A percentile compares a stretch with the other conserved stretches of the same genome.
These are phyloP conservation scores for Philereme vetulata DNA, from an alignment of 2,888 invertebrate species.

Conservation along the genomic window DNA sequence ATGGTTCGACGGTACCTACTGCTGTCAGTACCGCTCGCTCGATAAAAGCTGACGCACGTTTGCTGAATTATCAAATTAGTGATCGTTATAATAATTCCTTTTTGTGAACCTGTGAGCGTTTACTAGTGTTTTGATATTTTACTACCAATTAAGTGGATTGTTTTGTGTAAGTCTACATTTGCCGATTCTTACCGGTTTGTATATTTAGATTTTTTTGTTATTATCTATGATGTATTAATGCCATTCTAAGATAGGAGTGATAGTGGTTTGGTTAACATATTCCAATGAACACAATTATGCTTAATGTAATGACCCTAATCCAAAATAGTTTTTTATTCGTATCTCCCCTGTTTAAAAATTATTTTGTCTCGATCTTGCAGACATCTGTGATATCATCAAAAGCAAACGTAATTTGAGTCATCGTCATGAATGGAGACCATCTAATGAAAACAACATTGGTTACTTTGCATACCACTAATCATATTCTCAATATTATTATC, in stretches of 20 bases:
- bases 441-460: conserved; percentile 48
- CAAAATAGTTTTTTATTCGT: conserved; percentile 6
- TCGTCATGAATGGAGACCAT: conserved; percentile 41
- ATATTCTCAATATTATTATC: conserved; percentile 57
- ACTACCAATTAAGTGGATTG: conserved; percentile 43
- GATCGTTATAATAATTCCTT: conserved; percentile 62
- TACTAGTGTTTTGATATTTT: conserved; percentile 42
- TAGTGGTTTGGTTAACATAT: conserved; percentile 63
- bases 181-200: conserved; percentile 45
- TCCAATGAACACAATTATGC: neutral
- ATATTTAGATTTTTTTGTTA: conserved; percentile 40
- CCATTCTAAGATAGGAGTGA: conserved; percentile 63
- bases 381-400: conserved; percentile 40
- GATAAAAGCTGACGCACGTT: conserved; percentile 56
- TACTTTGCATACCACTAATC: conserved; percentile 41
- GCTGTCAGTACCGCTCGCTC: conserved; percentile 77
- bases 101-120: conserved; percentile 51
- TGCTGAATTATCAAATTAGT: conserved; percentile 51
- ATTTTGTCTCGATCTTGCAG: conserved; percentile 17
- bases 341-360: neutral
- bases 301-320: conserved; percentile 24
- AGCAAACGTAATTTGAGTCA: conserved; percentile 55
- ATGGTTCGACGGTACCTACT: conserved; percentile 59
- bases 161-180: conserved; percentile 37
- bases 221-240: conserved; percentile 52